A percentile compares a stretch with the other conserved stretches of the same genome.
These are phyloP conservation scores for Meliscaeva auricollis DNA, from an alignment of 2,888 invertebrate genomes.

Conservation along the genomic window DNA sequence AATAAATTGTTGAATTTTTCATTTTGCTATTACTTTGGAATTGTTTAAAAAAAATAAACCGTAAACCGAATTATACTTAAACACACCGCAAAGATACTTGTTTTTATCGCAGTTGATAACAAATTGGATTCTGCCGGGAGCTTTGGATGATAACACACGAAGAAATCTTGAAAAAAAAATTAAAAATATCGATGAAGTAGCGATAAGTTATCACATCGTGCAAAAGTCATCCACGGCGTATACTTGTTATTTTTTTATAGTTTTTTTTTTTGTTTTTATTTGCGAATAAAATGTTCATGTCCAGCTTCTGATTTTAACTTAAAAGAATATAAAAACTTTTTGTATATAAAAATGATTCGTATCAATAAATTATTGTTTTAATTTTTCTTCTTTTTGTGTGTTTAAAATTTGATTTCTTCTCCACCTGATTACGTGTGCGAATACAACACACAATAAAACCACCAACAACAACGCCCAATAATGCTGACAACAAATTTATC, in stretches of 20 bases:
- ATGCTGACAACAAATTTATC: slow-evolving; percentile 45
- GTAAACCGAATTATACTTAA: background rate
- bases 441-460: slow-evolving; percentile 3
- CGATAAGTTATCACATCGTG: slow-evolving; percentile 60
- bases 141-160: slow-evolving; percentile 30
- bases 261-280: background rate
- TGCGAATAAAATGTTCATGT: background rate
- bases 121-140: slow-evolving; percentile 12
- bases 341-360: slow-evolving; percentile 9
- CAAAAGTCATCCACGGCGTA: slow-evolving; percentile 62
- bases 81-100: background rate
- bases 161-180: slow-evolving; percentile 4
- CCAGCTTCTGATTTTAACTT: background rate
- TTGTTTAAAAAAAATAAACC: background rate
- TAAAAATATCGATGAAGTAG: slow-evolving; percentile 39
- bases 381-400: slow-evolving; percentile 37
- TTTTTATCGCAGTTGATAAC: background rate
- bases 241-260: slow-evolving; percentile 51
- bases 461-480: slow-evolving; percentile 9
- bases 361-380: slow-evolving; percentile 5
- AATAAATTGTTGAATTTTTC: background rate
- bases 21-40: background rate
- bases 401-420: slow-evolving; percentile 59
- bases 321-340: slow-evolving; percentile 10
- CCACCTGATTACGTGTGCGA: slow-evolving; percentile 48